Base-by-base conservation (phyloP, 2,888 invertebrate species). In the Lasioglossum figueresi region DNA sequence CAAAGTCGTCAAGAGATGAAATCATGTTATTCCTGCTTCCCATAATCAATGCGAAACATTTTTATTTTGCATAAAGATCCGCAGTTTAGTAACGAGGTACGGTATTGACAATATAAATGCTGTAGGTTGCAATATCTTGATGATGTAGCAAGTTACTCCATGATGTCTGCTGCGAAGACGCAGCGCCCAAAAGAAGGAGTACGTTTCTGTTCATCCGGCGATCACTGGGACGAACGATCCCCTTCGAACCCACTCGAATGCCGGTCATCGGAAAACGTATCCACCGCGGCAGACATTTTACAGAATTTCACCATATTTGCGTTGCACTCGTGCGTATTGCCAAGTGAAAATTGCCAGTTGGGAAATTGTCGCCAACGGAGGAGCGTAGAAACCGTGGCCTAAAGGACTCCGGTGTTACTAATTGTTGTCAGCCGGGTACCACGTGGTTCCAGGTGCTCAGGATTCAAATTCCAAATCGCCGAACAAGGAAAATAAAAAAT, bases 391-490 rank as follows among this genome's bases (percentile, higher is more conserved):
- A 76, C 56, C 71, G 73, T 66, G 79, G 83, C 76, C 63, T 76
- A 83, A 85, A 76, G 56, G 56, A 79, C 56, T 43, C n/a, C 37
- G 45, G 6, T 19, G 70, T 19, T 56, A 63, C 81, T 87, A 88
- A 88, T 87, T 88, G 86, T 84, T 84, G 84, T 77, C 79, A 79
- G n/a, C 79, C 59, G 79, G 27, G 34, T 71, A 63, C 72, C 70
- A 37, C 56, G 59, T 45, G 84, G 68, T 27, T 52, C 73, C 63
- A 34, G 19, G 27, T 16, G 81, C 78, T 80, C 85, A 87, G 89
- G 91, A 92, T 92, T 91, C 92, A 92, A 93, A 91, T 88, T 88
- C 85, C 91, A 91, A 91, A 91, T 91, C 89, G 88, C 89, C 89
- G 90, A 82, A 81, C 86, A 88, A 91, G 90, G 90, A 91, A 91